Percentiles rank a stretch among this genome's conserved stretches.
These are phyloP conservation scores for Phrynosoma platyrhinos DNA, from an alignment of 2,113 vertebrate genomes.

Conservation along the genomic window DNA sequence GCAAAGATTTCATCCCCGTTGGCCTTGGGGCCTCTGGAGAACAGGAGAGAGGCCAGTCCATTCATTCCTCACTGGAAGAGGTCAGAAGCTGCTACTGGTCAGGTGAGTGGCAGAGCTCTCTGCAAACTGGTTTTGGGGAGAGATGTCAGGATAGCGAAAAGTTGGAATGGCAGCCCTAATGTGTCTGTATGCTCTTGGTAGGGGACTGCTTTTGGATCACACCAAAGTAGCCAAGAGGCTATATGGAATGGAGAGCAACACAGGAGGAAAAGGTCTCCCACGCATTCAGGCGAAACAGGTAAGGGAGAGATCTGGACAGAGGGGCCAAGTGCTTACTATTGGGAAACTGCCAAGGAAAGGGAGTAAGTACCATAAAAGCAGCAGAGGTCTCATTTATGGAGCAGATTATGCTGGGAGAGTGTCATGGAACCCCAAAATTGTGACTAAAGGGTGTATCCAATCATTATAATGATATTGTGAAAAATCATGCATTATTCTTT, in stretches of 20 bases:
- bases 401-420: too few species aligned
- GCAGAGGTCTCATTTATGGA: neutral
- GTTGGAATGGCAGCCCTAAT: neutral
- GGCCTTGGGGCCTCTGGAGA: neutral
- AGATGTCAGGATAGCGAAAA: neutral
- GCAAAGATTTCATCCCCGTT: conserved; percentile 40
- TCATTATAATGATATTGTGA: neutral
- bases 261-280: conserved; percentile 57
- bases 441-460: neutral
- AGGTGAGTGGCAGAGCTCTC: conserved; percentile 67
- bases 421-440: neutral
- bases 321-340: rapidly evolving
- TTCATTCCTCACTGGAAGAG: conserved; percentile 44
- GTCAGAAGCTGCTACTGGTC: conserved; percentile 42
- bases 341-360: neutral
- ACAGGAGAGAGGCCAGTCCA: conserved; percentile 1
- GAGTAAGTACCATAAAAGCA: neutral
- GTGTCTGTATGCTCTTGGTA: neutral
- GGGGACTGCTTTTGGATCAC: conserved; percentile 42
- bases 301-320: conserved; percentile 7
- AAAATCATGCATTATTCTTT: neutral
- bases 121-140: neutral
- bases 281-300: conserved; percentile 69
- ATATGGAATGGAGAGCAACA: conserved; percentile 43
- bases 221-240: conserved; percentile 44